Conservation (phyloP, 1,140 invertebrate species). For the Magallana angulata region DNA sequence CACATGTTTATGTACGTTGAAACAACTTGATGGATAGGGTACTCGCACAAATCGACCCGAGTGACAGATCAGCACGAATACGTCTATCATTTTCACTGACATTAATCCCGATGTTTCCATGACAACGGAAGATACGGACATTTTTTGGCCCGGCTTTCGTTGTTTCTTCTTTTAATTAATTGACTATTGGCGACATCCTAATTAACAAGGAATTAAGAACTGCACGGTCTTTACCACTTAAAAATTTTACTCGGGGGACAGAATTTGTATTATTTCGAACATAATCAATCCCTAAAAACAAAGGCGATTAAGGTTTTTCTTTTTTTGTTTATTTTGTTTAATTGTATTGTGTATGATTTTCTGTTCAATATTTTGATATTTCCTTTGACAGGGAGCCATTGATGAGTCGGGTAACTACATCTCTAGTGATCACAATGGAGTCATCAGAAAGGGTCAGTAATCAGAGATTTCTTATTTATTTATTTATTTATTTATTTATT, state of each 20-base stretch:
- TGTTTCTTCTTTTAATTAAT: slow-evolving; percentile 29
- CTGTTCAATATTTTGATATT: slow-evolving; percentile 36
- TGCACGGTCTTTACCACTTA: slow-evolving; percentile 11
- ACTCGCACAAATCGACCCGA: slow-evolving; percentile 24
- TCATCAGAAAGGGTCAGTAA: slow-evolving; percentile 66
- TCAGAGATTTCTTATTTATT: no score
- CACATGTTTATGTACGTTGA: slow-evolving; percentile 28
- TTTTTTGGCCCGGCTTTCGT: slow-evolving; percentile 30
- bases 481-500: no score
- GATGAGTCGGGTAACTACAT: slow-evolving; percentile 63
- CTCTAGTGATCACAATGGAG: slow-evolving; percentile 59
- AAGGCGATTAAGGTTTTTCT: neutral
- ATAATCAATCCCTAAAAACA: neutral
- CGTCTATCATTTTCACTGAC: slow-evolving; percentile 34
- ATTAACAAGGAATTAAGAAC: slow-evolving; percentile 33
- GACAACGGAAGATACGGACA: slow-evolving; percentile 10
- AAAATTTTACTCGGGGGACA: slow-evolving; percentile 1
- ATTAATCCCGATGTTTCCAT: slow-evolving; percentile 17
- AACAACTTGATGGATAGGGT: slow-evolving; percentile 27
- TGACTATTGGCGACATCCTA: slow-evolving; percentile 23
- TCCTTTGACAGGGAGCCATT: slow-evolving; percentile 61
- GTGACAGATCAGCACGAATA: slow-evolving; percentile 34
- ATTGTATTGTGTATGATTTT: neutral
- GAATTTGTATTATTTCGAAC: slow-evolving; percentile 3
- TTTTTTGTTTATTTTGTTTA: neutral